Evolutionary conservation across 2,113 vertebrate species (phyloP).

Genomic region (Proterorhinus semilunaris): DNA sequence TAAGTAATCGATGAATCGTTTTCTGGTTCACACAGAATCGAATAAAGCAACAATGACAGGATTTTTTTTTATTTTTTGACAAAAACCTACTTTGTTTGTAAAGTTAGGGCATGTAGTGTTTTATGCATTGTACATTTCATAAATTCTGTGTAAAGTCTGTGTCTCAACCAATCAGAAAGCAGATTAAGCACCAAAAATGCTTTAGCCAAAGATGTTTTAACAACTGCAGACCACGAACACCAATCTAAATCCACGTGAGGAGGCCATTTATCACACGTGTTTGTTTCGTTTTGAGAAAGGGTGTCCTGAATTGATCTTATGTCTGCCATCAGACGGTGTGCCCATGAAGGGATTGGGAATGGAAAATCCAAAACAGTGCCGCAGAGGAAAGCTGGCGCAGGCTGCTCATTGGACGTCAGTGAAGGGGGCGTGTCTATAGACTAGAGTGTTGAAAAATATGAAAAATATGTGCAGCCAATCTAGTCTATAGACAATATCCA

Average conservation of each 20-base stretch:
- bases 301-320: constrained; percentile 12
- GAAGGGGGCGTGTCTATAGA: constrained; percentile 20
- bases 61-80: no score
- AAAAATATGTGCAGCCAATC: constrained; percentile 46
- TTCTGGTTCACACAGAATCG: no score
- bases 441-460: constrained; percentile 20
- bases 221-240: constrained; percentile 10
- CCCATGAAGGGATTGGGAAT: constrained; percentile 27
- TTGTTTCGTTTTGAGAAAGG: neutral
- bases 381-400: constrained; percentile 24
- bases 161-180: no score
- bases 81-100: no score
- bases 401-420: constrained; percentile 42
- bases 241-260: neutral
- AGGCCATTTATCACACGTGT: constrained; percentile 1
- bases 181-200: neutral
- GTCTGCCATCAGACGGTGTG: constrained; percentile 36
- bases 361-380: constrained; percentile 42
- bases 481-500: neutral
- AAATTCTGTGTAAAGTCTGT: no score
- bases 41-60: no score
- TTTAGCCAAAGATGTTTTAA: constrained; percentile 13
- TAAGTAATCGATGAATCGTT: no score
- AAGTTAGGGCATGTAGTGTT: no score
- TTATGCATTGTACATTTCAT: no score